phyloP scores from a whole-genome alignment of 2,113 vertebrate genomes.

The Aspiorhynchus laticeps region DNA sequence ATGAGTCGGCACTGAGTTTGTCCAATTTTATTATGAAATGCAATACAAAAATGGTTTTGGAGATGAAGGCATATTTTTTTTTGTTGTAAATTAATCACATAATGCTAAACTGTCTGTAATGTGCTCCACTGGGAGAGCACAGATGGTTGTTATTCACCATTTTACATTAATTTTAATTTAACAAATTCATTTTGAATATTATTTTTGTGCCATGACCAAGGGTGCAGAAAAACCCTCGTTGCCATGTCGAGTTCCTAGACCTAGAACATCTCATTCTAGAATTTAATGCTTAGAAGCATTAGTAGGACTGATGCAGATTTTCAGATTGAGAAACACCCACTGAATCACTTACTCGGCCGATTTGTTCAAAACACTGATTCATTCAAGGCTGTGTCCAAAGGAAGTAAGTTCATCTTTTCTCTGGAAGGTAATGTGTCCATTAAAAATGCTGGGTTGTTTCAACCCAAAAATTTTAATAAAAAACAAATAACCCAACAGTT shows the following conservation, averaged over 20 bases:
- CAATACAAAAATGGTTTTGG: background rate
- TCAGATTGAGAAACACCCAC: too few species aligned
- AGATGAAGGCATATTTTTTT: background rate
- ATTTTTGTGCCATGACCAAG: background rate
- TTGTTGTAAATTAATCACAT: conserved; percentile 1
- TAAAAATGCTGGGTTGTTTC: too few species aligned
- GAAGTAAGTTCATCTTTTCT: too few species aligned
- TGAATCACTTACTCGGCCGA: too few species aligned
- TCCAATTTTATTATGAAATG: background rate
- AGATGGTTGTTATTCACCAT: background rate
- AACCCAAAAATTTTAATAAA: too few species aligned
- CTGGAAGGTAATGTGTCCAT: too few species aligned
- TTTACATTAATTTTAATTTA: background rate
- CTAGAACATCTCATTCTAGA: too few species aligned
- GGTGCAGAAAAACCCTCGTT: background rate
- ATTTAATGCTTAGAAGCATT: too few species aligned
- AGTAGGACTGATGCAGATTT: too few species aligned
- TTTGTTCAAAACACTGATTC: too few species aligned
- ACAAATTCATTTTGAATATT: background rate
- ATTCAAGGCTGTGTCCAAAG: too few species aligned
- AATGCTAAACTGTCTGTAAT: background rate
- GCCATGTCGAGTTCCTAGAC: background rate
- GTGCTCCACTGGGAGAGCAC: background rate
- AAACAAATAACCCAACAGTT: too few species aligned
- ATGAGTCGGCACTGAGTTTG: background rate